Evolutionary conservation across 2,797 vertebrate species (phyloP).

Genomic region (Notolepis coatsorum): DNA sequence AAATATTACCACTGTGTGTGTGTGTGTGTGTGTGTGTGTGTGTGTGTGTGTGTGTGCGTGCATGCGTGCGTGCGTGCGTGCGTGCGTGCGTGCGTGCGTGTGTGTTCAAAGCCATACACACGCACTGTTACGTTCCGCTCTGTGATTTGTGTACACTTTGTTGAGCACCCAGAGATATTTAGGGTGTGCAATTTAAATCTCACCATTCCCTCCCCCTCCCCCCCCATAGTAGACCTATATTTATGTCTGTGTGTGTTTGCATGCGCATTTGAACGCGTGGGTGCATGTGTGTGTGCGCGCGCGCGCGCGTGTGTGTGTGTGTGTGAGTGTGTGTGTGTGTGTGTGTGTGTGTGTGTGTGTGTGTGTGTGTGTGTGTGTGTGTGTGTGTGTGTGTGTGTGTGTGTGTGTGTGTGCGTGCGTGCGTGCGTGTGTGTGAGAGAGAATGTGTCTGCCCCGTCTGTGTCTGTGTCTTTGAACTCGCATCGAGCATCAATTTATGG

Average conservation of each 20-base stretch:
- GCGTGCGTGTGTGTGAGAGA: not conserved
- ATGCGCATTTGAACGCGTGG: constrained; percentile 22
- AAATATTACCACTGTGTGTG: no score
- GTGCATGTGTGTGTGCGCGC: constrained; percentile 38
- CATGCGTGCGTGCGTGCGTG: not conserved
- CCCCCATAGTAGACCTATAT: no score
- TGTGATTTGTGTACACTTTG: no score
- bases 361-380: constrained; percentile 15
- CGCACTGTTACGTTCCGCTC: no score
- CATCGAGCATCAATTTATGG: constrained; percentile 3
- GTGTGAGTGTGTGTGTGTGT: constrained; percentile 54
- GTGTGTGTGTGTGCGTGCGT: constrained; percentile 5
- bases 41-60: not conserved
- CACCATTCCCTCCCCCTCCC: no score
- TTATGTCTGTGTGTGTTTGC: constrained; percentile 38
- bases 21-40: constrained; percentile 46
- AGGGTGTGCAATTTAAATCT: no score
- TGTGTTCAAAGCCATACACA: no score
- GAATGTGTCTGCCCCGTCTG: not conserved
- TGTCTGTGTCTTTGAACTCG: constrained; percentile 13
- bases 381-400: not conserved
- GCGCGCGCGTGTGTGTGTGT: constrained; percentile 9
- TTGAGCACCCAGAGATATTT: no score
- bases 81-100: not conserved
- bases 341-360: constrained; percentile 8